Conservation (phyloP, 2,113 vertebrate genomes). For the Tichodroma muraria region DNA sequence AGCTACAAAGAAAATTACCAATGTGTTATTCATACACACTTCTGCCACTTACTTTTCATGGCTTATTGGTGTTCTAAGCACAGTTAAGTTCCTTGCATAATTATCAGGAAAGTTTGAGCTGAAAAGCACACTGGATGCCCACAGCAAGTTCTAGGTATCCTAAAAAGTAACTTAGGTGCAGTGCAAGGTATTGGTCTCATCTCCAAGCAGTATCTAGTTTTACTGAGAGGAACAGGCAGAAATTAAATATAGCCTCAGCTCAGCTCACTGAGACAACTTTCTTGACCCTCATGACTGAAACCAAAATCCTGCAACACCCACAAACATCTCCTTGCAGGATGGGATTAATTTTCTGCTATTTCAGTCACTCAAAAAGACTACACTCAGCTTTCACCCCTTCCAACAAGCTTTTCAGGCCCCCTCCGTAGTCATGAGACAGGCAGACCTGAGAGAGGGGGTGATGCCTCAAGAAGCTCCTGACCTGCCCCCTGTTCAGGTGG, state of each 20-base stretch:
- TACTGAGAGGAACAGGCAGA: not conserved
- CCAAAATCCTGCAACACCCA: not conserved
- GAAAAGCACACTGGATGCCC: not conserved
- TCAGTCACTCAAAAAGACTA: not conserved
- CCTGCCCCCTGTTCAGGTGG: not conserved
- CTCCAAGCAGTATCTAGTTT: not conserved
- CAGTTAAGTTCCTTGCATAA: not conserved
- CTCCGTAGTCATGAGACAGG: not conserved
- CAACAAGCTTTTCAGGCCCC: not conserved
- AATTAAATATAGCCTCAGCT: not conserved
- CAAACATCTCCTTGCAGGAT: not conserved
- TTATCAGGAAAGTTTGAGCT: not conserved
- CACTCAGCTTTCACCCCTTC: not conserved
- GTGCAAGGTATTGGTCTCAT: not conserved
- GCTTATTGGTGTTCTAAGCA: not conserved
- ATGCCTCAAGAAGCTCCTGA: not conserved
- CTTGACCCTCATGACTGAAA: not conserved
- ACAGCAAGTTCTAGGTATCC: not conserved
- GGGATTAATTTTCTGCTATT: not conserved
- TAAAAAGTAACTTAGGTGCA: not conserved
- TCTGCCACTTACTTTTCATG: not conserved
- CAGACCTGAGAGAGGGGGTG: fast-evolving
- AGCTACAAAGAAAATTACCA: not conserved
- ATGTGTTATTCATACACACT: not conserved
- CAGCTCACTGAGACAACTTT: not conserved